These are phyloP conservation scores for Centruroides sculpturatus DNA, from an alignment of 1,140 invertebrate species.

Conservation along the genomic window DNA sequence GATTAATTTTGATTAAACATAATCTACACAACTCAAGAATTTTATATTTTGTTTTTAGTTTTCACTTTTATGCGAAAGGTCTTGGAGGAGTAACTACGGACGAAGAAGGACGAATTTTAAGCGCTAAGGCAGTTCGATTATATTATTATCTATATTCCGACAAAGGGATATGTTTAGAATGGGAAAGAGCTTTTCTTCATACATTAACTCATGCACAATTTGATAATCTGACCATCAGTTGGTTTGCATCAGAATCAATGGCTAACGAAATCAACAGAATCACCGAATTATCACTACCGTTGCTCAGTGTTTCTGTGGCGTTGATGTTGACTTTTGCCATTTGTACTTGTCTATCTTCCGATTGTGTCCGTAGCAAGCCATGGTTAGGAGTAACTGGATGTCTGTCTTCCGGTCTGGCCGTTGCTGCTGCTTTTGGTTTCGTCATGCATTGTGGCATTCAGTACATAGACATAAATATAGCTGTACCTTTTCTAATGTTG, in stretches of 20 bases:
- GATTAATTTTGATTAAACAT: no score
- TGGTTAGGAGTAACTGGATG: conserved; percentile 79
- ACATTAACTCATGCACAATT: conserved; percentile 57
- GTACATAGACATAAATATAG: conserved; percentile 89
- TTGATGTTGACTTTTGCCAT: conserved; percentile 49
- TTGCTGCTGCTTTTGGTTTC: conserved; percentile 71
- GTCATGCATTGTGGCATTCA: conserved; percentile 76
- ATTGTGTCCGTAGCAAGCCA: conserved; percentile 76
- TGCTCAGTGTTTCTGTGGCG: conserved; percentile 68
- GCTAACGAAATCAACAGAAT: conserved; percentile 78
- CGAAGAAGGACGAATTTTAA: conserved; percentile 51
- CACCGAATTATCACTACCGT: conserved; percentile 69
- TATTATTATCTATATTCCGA: conserved; percentile 77
- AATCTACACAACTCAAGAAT: no score
- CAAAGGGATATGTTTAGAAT: conserved; percentile 59
- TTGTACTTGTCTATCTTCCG: conserved; percentile 53
- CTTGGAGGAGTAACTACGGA: conserved; percentile 62
- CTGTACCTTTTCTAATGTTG: conserved; percentile 84
- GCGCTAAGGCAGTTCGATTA: conserved; percentile 63
- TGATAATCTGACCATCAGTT: conserved; percentile 59
- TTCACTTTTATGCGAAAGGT: conserved; percentile 65
- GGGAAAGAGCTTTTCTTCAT: conserved; percentile 70
- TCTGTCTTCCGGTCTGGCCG: conserved; percentile 74
- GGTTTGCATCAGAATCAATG: conserved; percentile 69
- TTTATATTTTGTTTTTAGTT: conserved; percentile 12